These are phyloP conservation scores for Trichogramma dendrolimi DNA, from an alignment of 2,888 invertebrate species.

Conservation along the genomic window DNA sequence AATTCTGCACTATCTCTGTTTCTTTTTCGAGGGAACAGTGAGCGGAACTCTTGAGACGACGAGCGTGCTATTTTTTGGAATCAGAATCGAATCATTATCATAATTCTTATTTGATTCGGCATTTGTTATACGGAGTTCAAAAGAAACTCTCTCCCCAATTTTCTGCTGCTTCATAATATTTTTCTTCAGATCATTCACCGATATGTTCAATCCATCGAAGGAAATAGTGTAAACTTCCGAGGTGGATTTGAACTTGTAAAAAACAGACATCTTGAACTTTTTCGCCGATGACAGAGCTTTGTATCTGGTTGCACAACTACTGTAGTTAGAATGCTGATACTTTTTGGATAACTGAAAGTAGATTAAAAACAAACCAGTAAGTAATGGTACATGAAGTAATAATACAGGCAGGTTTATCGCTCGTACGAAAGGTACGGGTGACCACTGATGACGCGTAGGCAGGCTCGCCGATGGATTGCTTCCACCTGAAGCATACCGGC, in stretches of 20 bases:
- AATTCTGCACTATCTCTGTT: constrained; percentile 63
- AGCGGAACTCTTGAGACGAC: constrained; percentile 91
- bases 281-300: no score
- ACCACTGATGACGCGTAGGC: no score
- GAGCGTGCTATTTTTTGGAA: constrained; percentile 96
- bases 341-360: no score
- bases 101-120: constrained; percentile 97
- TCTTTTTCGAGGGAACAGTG: constrained; percentile 72
- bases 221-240: constrained; percentile 94
- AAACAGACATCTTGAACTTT: constrained; percentile 74
- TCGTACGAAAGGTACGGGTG: no score
- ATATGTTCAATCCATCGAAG: constrained; percentile 95
- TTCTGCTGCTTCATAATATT: constrained; percentile 93
- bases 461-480: no score
- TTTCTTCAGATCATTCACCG: constrained; percentile 90
- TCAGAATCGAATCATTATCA: constrained; percentile 81
- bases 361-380: no score
- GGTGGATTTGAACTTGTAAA: constrained; percentile 97
- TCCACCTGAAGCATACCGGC: no score
- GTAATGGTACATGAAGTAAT: no score
- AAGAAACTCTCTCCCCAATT: constrained; percentile 88
- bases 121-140: constrained; percentile 94
- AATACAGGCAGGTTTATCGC: no score
- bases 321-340: no score
- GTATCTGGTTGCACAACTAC: no score